Evolutionary conservation across 2,888 invertebrate species (phyloP).

Genomic region (Volucella bombylans): DNA sequence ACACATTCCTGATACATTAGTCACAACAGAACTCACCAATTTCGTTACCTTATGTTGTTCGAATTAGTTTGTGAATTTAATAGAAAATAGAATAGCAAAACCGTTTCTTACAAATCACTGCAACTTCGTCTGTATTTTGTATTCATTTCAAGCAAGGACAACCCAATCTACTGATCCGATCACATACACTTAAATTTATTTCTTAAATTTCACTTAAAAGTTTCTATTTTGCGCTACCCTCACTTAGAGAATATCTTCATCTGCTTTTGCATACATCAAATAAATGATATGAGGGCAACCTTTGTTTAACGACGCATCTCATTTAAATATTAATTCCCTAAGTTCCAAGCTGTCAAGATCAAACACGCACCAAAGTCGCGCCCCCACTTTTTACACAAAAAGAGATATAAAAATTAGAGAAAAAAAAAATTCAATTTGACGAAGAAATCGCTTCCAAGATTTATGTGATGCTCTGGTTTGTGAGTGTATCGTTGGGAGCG

Average conservation of each 20-base stretch:
- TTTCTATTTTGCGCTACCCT: not conserved
- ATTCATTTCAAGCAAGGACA: too few species aligned
- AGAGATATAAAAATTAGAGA: not conserved
- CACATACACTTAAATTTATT: not conserved
- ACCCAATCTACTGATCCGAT: too few species aligned
- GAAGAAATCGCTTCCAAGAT: constrained; percentile 29
- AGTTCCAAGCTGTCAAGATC: constrained; percentile 27
- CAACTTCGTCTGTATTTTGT: too few species aligned
- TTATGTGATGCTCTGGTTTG: constrained; percentile 52
- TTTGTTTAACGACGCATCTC: constrained; percentile 57
- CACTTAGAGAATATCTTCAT: not conserved
- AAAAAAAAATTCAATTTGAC: constrained; percentile 36
- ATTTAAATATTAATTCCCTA: constrained; percentile 51
- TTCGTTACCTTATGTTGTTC: too few species aligned
- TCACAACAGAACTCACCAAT: too few species aligned
- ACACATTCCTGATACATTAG: too few species aligned
- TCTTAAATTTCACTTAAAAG: not conserved
- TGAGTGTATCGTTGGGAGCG: not conserved
- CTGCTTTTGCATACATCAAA: constrained; percentile 10
- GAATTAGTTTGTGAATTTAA: too few species aligned
- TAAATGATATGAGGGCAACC: constrained; percentile 48
- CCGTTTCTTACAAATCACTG: too few species aligned
- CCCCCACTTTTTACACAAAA: not conserved
- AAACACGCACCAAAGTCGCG: not conserved
- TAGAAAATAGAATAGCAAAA: too few species aligned